Evolutionary conservation across 2,113 vertebrate genomes (phyloP), one percentile per base, ranked within the genome.

Genomic region (Solea senegalensis): DNA sequence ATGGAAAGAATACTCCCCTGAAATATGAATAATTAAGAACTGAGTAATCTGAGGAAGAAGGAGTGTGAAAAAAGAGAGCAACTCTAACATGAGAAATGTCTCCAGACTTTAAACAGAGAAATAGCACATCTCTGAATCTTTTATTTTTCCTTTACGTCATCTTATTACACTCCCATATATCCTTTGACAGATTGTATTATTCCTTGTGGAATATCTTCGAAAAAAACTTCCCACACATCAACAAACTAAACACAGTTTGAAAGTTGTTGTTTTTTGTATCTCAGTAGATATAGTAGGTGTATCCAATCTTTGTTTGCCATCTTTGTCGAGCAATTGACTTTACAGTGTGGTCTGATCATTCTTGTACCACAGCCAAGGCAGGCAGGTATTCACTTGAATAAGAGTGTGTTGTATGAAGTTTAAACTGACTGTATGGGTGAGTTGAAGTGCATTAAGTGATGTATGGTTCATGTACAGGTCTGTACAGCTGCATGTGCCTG

Each of bases 371-470:
- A 58, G 51, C 61, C 43, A 59, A 44, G 58, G 21, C 45, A 48
- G 34, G 14, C 60, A 69, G 28, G 66, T 57, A n/a, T 40, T 16
- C 13, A 59, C 52, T 49, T 71, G 57, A 70, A 46, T 2, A 11
- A 12, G 14, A 43, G 3, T 43, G 27, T 9, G 5, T 27, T 64
- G 8, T 43, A 14, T 4, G n/a, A 4, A 54, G 10, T 28, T 9
- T 61, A 9, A 50, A 55, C n/a, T 43, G 10, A 58, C 11, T 21
- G 8, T 39, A n/a, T 7, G 56, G 13, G 4, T 39, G 14, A 10
- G 7, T 49, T 2, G 55, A 12, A 44, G 12, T 51, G 26, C 13
- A 55, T 39, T 51, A 16, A 61, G 28, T 55, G 63, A 21, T 16
- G 67, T 27, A 39, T 58, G 21, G 15, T 44, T 21, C 56, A 15